Conservation (phyloP, 2,888 invertebrate species). For the Ichneumoninae sp. region DNA sequence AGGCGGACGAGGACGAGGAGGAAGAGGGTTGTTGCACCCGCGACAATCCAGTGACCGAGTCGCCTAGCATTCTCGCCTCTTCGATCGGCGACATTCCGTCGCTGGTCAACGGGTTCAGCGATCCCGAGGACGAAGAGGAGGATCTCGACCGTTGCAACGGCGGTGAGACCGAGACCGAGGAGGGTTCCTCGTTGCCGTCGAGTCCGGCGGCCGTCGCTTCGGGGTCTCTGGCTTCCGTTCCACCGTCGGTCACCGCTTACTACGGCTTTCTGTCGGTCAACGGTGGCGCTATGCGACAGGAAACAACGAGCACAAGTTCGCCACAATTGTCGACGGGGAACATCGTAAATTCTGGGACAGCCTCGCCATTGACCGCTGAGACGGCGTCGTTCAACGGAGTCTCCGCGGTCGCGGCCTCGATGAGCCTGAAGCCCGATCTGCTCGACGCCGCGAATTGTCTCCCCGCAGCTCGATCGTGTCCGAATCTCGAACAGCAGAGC, state of each 20-base stretch:
- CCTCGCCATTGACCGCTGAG: slow-evolving; percentile 58
- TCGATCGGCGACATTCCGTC: slow-evolving; percentile 78
- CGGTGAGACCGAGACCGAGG: slow-evolving; percentile 85
- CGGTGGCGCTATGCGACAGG: slow-evolving; percentile 85
- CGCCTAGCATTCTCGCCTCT: slow-evolving; percentile 66
- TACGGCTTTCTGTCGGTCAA: slow-evolving; percentile 84
- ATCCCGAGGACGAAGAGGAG: slow-evolving; percentile 73
- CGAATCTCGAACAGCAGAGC: slow-evolving; percentile 86
- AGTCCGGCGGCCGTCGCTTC: slow-evolving; percentile 81
- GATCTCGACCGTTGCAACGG: slow-evolving; percentile 71
- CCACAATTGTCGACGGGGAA: slow-evolving; percentile 79
- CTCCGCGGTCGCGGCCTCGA: slow-evolving; percentile 48
- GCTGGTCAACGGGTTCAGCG: slow-evolving; percentile 78
- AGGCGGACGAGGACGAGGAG: slow-evolving; percentile 36
- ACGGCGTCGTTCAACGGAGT: slow-evolving; percentile 56
- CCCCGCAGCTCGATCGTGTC: slow-evolving; percentile 84
- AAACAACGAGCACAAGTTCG: slow-evolving; percentile 83
- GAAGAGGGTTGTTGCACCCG: slow-evolving; percentile 22
- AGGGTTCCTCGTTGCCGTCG: slow-evolving; percentile 83
- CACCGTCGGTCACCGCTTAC: slow-evolving; percentile 78
- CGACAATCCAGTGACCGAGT: slow-evolving; percentile 50
- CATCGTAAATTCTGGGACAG: slow-evolving; percentile 48
- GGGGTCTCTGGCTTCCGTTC: slow-evolving; percentile 83
- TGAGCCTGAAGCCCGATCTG: slow-evolving; percentile 74
- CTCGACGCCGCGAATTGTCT: slow-evolving; percentile 79